Percentiles rank a stretch among this genome's conserved stretches.
Evolutionary conservation across 2,888 invertebrate genomes (phyloP).

Genomic region (Gerris lacustris): DNA sequence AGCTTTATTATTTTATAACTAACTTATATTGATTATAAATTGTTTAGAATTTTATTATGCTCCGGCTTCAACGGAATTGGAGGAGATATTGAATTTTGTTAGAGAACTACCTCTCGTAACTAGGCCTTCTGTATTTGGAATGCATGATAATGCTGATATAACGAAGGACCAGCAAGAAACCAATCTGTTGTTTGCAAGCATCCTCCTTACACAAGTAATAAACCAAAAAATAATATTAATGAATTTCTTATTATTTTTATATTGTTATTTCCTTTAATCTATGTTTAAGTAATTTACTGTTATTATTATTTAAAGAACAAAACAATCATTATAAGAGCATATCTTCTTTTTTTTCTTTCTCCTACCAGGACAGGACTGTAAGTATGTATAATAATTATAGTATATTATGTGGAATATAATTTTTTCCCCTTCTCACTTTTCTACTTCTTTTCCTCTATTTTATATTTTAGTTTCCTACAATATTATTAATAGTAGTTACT

Average conservation of each 20-base stretch:
- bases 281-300: not conserved
- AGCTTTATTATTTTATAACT: not conserved
- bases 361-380: constrained; percentile 34
- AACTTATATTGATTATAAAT: too few relatives aligned
- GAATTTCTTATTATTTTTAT: not conserved
- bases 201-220: constrained; percentile 62
- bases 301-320: constrained; percentile 10
- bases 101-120: constrained; percentile 62
- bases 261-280: constrained; percentile 1
- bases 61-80: constrained; percentile 48
- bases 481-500: too few relatives aligned
- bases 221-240: constrained; percentile 19
- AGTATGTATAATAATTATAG: constrained; percentile 24
- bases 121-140: constrained; percentile 60
- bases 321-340: not conserved
- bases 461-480: too few relatives aligned
- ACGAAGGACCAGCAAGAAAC: constrained; percentile 84
- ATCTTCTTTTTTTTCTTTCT: constrained; percentile 15
- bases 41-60: constrained; percentile 52
- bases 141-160: constrained; percentile 70
- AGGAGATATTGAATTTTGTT: constrained; percentile 55
- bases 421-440: too few relatives aligned
- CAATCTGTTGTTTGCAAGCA: constrained; percentile 57
- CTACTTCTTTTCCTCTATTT: too few relatives aligned
- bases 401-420: constrained; percentile 2